Conservation (phyloP, 2,113 vertebrate genomes). For the Conger conger region DNA sequence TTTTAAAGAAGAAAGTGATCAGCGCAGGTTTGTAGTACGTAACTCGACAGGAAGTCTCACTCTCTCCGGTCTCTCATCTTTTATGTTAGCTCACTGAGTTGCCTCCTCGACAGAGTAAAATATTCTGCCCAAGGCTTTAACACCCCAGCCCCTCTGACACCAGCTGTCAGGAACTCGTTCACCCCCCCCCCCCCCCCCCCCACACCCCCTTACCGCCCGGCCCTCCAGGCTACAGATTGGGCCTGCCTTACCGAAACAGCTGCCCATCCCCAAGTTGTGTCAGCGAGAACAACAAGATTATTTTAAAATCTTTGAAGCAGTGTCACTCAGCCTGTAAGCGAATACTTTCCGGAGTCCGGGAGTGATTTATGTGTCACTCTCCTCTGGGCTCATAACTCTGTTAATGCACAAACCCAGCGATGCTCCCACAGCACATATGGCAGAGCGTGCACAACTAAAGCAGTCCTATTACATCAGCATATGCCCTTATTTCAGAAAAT, state of each 20-base stretch:
- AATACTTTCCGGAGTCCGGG: slow-evolving; percentile 43
- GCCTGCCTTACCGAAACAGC: slow-evolving; percentile 48
- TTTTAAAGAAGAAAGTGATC: neutral
- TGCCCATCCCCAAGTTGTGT: slow-evolving; percentile 53
- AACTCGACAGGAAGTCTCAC: neutral
- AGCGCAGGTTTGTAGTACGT: neutral
- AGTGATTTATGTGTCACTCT: slow-evolving; percentile 51
- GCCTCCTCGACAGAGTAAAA: neutral
- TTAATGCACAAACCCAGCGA: slow-evolving; percentile 39
- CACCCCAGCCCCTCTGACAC: slow-evolving; percentile 6
- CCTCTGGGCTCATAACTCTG: slow-evolving; percentile 50
- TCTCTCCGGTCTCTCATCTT: neutral
- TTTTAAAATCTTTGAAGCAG: slow-evolving; percentile 62
- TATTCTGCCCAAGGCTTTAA: slow-evolving; percentile 10
- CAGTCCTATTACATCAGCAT: neutral
- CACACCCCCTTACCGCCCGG: neutral
- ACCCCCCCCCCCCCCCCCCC: neutral
- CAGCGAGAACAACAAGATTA: slow-evolving; percentile 56
- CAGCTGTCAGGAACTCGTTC: slow-evolving; percentile 13
- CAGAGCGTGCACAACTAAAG: neutral
- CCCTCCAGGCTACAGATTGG: slow-evolving; percentile 14
- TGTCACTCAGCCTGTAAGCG: slow-evolving; percentile 45
- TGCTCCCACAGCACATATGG: slow-evolving; percentile 14
- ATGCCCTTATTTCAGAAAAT: neutral
- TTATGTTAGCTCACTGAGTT: neutral